Conservation (phyloP, 2,888 invertebrate genomes). For the Bembecia ichneumoniformis region DNA sequence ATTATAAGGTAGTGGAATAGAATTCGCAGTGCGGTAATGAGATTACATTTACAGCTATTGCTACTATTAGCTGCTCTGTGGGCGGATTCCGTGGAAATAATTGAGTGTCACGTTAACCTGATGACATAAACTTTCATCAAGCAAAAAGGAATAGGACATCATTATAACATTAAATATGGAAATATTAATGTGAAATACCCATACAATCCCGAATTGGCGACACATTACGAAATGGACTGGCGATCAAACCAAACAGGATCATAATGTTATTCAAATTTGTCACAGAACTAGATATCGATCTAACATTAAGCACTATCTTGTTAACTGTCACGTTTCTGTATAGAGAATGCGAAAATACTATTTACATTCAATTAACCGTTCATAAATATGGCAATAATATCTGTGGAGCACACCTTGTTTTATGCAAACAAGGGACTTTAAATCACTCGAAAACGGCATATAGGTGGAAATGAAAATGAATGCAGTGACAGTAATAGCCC, state of each 20-base stretch:
- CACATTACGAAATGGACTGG: neutral
- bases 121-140: conserved; percentile 6
- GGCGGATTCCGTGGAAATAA: conserved; percentile 33
- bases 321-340: conserved; percentile 35
- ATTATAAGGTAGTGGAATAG: conserved; percentile 23
- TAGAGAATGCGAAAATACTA: conserved; percentile 36
- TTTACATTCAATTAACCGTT: conserved; percentile 42
- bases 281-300: conserved; percentile 34
- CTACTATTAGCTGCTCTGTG: conserved; percentile 36
- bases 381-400: conserved; percentile 44
- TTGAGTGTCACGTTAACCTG: conserved; percentile 8
- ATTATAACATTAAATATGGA: conserved; percentile 6
- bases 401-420: conserved; percentile 41
- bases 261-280: conserved; percentile 30
- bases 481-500: conserved; percentile 35
- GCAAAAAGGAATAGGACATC: conserved; percentile 4
- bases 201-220: neutral
- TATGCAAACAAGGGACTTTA: conserved; percentile 47
- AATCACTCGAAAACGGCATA: conserved; percentile 50
- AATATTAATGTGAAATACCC: conserved; percentile 1
- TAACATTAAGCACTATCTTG: conserved; percentile 38
- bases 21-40: conserved; percentile 51
- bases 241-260: conserved; percentile 20
- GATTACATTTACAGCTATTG: conserved; percentile 46
- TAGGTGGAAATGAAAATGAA: conserved; percentile 41